Evolutionary conservation across 2,113 vertebrate genomes (phyloP), one percentile per base, ranked within the genome.

Genomic region (Ploceus nigricollis): DNA sequence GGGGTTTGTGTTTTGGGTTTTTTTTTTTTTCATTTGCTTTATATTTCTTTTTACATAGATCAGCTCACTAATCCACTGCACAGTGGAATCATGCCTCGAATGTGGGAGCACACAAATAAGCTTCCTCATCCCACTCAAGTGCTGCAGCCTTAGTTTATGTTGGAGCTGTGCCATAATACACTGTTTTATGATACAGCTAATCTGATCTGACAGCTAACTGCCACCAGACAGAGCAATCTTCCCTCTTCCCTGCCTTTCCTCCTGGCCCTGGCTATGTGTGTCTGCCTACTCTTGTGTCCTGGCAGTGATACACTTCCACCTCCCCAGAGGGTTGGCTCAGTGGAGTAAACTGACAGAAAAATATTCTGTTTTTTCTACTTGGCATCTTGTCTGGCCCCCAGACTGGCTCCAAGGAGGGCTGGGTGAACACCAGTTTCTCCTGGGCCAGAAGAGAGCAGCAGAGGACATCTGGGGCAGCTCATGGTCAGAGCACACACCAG

Each of bases 161-260:
- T 96, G 95, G 86, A 95, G 15, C 28, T 45, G 56, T 93, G 94
- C 96, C 92, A 93, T 58, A 93, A 61, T 45, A 61, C 7, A 21
- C 71, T 90, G 45, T 45, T 94, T 93, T 88, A 70, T 57, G 90
- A 92, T 86, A 80, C 89, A 89, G 58, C 51, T 94, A 93, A 93
- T 95, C 89, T 93, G 80, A 90, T 81, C 54, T 90, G 94, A 95
- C 95, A 95, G 90, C 60, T 93, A 81, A 73, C 90, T 93, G 82
- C 80, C 95, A 93, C 82, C 71, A 97, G 86, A 70, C 80, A 85
- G 78, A 93, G 54, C 1, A 18, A 88, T 82, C 54, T 92, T 90
- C 54, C 66, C 40, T 89, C 60, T 83, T 73, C 63, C 50, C 58
- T 93, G 61, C 37, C 40, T 97, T 87, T 82, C 18, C 53, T 90